Evolutionary conservation across 2,113 vertebrate genomes (phyloP), one percentile per base, ranked within the genome.

Genomic region (Mormyrus lacerda): DNA sequence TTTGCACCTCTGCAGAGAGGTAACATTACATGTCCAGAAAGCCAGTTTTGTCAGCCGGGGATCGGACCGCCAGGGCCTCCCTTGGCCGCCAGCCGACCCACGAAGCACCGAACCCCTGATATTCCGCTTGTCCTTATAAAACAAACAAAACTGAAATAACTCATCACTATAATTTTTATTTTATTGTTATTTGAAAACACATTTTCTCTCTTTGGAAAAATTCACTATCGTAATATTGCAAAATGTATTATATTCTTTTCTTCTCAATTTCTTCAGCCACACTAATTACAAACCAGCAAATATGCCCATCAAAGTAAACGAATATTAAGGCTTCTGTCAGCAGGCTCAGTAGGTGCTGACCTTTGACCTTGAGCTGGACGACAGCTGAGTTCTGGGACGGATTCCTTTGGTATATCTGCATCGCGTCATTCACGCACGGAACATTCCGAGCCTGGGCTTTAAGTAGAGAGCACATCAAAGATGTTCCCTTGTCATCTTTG

Each of bases 381-480:
- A 21, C 88, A 90, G 90, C 35, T 21, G 42, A 65, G 48, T 84
- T 9, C 42, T 35, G 27, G 47, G 87, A 42, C 35, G 45, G 47
- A n/a, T 90, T 88, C 90, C 39, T 27, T 51, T 42, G 27, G 82
- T n/a, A 47, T 5, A 5, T 39, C 27, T 11, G 17, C 21, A 0
- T 61, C 50, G 8, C 39, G 4, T 50, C 69, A 35, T 48, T 21
- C 17, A 19, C 0, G 69, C 19, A 31, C 90, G 6, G 35, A 88
- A 89, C 65, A 87, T 90, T 89, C 91, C 48, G 88, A 92, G 90
- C 50, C 76, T 91, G 91, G 93, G 89, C 90, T 86, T 85, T 27
- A 47, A 90, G 93, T 93, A 92, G 94, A 94, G 92, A 91, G 93
- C 93, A 94, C 91, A 93, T 94, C 93, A 93, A 92, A 91, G 91